phyloP scores from a whole-genome alignment of 2,113 vertebrate genomes.

The Vicugna pacos region DNA sequence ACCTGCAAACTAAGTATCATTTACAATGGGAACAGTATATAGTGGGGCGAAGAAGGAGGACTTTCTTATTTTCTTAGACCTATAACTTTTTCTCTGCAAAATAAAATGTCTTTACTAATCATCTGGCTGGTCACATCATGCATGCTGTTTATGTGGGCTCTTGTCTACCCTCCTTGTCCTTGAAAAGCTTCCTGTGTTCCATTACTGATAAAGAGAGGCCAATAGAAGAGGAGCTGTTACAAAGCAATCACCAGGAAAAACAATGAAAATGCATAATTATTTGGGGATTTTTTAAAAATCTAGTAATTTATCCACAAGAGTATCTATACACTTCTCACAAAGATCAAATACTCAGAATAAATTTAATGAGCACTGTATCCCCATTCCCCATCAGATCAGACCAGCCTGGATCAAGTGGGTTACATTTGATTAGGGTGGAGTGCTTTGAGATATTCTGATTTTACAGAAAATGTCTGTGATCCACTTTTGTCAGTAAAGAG shows the following conservation, averaged over 20 bases:
- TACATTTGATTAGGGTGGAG: neutral
- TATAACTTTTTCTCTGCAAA: conserved; percentile 74
- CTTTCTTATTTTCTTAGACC: conserved; percentile 56
- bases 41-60: conserved; percentile 31
- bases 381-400: neutral
- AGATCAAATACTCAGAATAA: neutral
- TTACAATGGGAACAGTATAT: neutral
- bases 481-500: neutral
- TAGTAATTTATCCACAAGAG: neutral
- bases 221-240: neutral
- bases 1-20: conserved; percentile 55
- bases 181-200: neutral
- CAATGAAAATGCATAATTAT: neutral
- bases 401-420: neutral
- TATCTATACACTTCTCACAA: neutral
- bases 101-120: neutral
- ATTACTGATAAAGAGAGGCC: neutral
- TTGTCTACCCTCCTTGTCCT: neutral
- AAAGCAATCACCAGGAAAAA: neutral
- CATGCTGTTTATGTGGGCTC: conserved; percentile 15
- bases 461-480: neutral
- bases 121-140: conserved; percentile 62
- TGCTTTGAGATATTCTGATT: neutral
- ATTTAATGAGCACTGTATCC: neutral
- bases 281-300: neutral